Base-by-base conservation (phyloP, 2,113 vertebrate genomes). In the Oenanthe oenanthe region DNA sequence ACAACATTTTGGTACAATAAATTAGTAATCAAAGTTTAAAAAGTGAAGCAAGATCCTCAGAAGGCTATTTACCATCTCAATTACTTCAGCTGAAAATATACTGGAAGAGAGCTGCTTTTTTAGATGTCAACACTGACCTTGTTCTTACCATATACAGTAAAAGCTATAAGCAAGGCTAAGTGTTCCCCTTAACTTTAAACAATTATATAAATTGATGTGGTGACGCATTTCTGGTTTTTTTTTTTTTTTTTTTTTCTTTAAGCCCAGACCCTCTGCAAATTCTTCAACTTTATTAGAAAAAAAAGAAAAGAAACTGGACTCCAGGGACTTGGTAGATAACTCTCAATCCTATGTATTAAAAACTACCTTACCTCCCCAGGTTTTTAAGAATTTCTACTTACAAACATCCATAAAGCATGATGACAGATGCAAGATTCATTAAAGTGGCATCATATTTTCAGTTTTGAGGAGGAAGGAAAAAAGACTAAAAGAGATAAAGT, bases 131-230 rank as follows among this genome's bases (percentile, higher is more conserved):
- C 95, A 73, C 42, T 75, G 10, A 74, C 13, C 57, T 85, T 75
- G 25, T 85, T 97, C 95, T 97, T 89, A 94, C 93, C 95, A 97
- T 95, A 96, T 80, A 97, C 53, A 96, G 93, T 97, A 95, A 97
- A 88, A 97, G 65, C 92, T 93, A 85, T 82, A 93, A 13, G 38
- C 17, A 94, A 65, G 73, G 38, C 22, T 58, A 53, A 92, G 75
- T 10, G 42, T 50, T 97, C 67, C 73, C 18, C 45, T 89, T 75
- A 94, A 56, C 56, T 89, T 96, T 82, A 96, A 96, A 93, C 61
- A 83, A 87, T 63, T n/a, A 85, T 31, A 94, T 54, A 94, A 97
- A 92, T 60, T 92, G 34, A 65, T 57, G 56, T 48, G 5, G 28
- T 32, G 7, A 66, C 60, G 4, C 24, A 10, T 51, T 42, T 56